phyloP scores from a whole-genome alignment of 1,140 invertebrate genomes.

The Drosophila navojoa region DNA sequence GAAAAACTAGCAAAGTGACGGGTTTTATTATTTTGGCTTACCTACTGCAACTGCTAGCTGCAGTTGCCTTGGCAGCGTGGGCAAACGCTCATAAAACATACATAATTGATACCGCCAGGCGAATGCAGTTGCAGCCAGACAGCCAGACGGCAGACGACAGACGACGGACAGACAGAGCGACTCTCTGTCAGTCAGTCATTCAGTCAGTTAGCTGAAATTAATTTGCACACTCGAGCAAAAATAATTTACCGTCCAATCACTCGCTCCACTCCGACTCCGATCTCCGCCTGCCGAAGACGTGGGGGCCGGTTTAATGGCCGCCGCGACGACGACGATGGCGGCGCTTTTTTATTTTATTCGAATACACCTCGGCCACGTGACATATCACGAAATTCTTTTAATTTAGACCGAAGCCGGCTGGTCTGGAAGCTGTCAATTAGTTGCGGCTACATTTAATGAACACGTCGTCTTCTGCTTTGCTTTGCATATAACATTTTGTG shows the following conservation, averaged over 20 bases:
- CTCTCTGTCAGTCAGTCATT: constrained; percentile 27
- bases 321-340: constrained; percentile 2
- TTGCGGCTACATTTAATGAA: constrained; percentile 60
- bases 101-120: constrained; percentile 45
- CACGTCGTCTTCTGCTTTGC: neutral
- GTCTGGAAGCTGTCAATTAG: constrained; percentile 70
- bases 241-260: constrained; percentile 64
- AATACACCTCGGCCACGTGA: constrained; percentile 63
- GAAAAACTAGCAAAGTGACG: constrained; percentile 39
- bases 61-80: constrained; percentile 19
- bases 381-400: constrained; percentile 76
- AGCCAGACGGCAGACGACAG: neutral
- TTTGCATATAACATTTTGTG: no score
- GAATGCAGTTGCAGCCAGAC: constrained; percentile 33
- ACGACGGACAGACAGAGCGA: neutral
- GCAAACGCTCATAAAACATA: constrained; percentile 52
- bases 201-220: constrained; percentile 69
- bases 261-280: neutral
- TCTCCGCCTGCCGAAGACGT: constrained; percentile 30
- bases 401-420: constrained; percentile 10
- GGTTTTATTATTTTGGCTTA: constrained; percentile 17
- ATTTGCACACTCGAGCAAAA: constrained; percentile 70
- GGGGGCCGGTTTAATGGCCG: constrained; percentile 58
- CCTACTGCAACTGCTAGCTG: neutral
- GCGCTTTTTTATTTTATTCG: constrained; percentile 23